Percentiles rank a stretch among this genome's conserved stretches.
Evolutionary conservation across 2,888 invertebrate genomes (phyloP).

Genomic region (Anorthoa munda): DNA sequence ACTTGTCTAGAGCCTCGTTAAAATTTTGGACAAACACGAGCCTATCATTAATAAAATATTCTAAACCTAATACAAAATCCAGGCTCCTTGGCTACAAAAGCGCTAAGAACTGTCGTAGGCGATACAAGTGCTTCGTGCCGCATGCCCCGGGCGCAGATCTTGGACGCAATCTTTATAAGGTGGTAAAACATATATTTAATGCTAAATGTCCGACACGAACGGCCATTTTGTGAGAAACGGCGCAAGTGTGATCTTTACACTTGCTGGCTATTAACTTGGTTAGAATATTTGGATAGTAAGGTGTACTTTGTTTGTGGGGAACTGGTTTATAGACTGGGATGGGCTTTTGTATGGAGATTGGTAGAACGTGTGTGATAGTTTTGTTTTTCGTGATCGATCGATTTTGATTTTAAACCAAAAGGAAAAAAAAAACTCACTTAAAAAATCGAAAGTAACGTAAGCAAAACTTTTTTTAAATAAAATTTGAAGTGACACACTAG

Average conservation of each 20-base stretch:
- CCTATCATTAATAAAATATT: not conserved
- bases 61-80: slow-evolving; percentile 18
- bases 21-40: too few relatives aligned
- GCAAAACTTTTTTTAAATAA: too few relatives aligned
- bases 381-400: too few relatives aligned
- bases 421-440: too few relatives aligned
- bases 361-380: not conserved
- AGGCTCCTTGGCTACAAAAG: slow-evolving; percentile 70
- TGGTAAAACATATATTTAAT: slow-evolving; percentile 91
- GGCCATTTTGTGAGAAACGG: slow-evolving; percentile 76
- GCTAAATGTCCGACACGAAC: slow-evolving; percentile 86
- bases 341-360: slow-evolving; percentile 3
- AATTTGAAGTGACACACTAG: too few relatives aligned
- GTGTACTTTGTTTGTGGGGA: slow-evolving; percentile 1
- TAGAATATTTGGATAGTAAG: slow-evolving; percentile 46
- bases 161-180: slow-evolving; percentile 89
- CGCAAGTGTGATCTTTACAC: slow-evolving; percentile 71
- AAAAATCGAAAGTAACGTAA: too few relatives aligned
- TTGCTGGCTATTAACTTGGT: slow-evolving; percentile 44
- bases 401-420: too few relatives aligned
- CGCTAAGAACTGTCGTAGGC: slow-evolving; percentile 82
- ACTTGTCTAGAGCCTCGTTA: too few relatives aligned
- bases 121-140: slow-evolving; percentile 86
- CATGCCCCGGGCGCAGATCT: slow-evolving; percentile 84
- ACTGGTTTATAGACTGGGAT: not conserved